A percentile compares a stretch with the other conserved stretches of the same genome.
phyloP scores from a whole-genome alignment of 53 echinoderm and acorn worm species.

The Actinopyga echinites region DNA sequence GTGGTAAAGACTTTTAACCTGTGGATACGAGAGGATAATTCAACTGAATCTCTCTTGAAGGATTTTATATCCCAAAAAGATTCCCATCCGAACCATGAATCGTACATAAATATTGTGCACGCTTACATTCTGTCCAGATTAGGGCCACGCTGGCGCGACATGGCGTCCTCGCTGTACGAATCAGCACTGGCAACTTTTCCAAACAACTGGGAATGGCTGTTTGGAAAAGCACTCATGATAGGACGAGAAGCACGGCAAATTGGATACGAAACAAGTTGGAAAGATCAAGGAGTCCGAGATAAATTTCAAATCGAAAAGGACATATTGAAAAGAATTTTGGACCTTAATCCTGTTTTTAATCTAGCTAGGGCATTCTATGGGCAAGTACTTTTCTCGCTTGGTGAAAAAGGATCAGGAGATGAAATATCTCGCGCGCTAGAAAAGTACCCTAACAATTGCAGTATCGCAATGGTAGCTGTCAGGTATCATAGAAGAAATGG shows the following conservation, averaged over 20 bases:
- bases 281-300: neutral
- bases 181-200: neutral
- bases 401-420: neutral
- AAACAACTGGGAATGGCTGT: neutral
- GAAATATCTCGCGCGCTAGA: neutral
- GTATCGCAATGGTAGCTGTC: neutral
- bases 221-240: slow-evolving; percentile 19
- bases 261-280: neutral
- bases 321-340: neutral
- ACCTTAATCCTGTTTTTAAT: neutral
- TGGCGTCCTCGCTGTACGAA: neutral
- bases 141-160: neutral
- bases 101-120: neutral
- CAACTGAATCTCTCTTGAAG: neutral
- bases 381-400: neutral
- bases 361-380: slow-evolving; percentile 26
- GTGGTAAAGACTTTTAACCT: slow-evolving; percentile 1
- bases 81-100: neutral
- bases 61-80: neutral
- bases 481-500: neutral
- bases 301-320: neutral
- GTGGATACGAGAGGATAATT: neutral
- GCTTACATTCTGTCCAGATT: slow-evolving; percentile 32
- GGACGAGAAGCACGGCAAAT: slow-evolving; percentile 14
- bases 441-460: neutral